A percentile compares a stretch with the other conserved stretches of the same genome.
Conservation (phyloP, 2,113 vertebrate species). For the Clarias macrocephalus region DNA sequence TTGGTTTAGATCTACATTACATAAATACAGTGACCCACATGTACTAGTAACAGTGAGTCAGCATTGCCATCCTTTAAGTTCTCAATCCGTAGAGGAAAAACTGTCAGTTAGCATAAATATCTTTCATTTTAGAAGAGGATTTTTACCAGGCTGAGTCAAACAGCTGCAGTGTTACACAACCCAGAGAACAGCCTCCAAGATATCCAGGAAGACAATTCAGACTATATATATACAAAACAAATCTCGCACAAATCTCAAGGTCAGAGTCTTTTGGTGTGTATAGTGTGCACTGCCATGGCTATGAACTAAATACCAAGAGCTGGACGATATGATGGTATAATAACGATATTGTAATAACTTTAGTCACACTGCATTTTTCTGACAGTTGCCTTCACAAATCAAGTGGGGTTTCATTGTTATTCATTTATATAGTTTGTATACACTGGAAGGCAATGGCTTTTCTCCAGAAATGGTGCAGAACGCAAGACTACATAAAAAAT, state of each 20-base stretch:
- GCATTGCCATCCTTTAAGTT: background rate
- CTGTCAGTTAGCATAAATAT: background rate
- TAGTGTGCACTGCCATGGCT: background rate
- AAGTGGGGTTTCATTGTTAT: too few relatives aligned
- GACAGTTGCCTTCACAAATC: too few relatives aligned
- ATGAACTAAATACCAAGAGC: background rate
- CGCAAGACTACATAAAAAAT: background rate
- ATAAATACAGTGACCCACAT: conserved; percentile 18
- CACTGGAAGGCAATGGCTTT: background rate
- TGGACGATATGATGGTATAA: background rate
- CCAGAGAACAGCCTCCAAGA: conserved; percentile 9
- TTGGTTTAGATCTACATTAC: conserved; percentile 26
- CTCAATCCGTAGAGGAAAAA: background rate
- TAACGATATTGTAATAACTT: background rate
- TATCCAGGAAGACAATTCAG: background rate
- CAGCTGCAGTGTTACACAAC: conserved; percentile 44
- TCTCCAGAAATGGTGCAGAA: background rate
- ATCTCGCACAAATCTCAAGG: background rate
- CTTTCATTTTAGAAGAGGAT: conserved; percentile 21
- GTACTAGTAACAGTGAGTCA: conserved; percentile 32
- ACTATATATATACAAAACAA: background rate
- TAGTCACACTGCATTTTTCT: too few relatives aligned
- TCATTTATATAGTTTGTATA: too few relatives aligned
- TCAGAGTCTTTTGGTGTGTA: background rate
- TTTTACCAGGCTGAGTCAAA: conserved; percentile 26